phyloP scores from a whole-genome alignment of 2,113 vertebrate species.

The Oreochromis aureus region DNA sequence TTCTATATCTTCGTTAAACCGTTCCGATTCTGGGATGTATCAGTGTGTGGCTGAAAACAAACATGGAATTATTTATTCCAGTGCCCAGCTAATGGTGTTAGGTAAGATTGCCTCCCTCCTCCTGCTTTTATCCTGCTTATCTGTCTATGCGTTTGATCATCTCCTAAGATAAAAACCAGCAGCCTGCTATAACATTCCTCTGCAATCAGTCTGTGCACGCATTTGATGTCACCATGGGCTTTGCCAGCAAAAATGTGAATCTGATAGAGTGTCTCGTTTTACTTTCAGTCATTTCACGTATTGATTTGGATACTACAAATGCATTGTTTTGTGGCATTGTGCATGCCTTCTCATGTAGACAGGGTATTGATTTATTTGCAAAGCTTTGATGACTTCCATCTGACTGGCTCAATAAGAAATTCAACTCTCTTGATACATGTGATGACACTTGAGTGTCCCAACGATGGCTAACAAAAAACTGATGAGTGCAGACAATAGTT shows the following conservation, averaged over 20 bases:
- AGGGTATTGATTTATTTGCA: slow-evolving; percentile 59
- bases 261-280: slow-evolving; percentile 59
- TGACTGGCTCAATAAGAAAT: slow-evolving; percentile 39
- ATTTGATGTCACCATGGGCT: slow-evolving; percentile 45
- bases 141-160: slow-evolving; percentile 43
- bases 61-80: slow-evolving; percentile 86
- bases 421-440: slow-evolving; percentile 20
- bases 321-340: slow-evolving; percentile 33
- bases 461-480: slow-evolving; percentile 28
- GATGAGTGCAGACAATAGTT: background rate
- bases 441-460: slow-evolving; percentile 23
- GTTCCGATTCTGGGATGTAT: slow-evolving; percentile 93
- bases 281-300: slow-evolving; percentile 51
- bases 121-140: slow-evolving; percentile 44
- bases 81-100: slow-evolving; percentile 87
- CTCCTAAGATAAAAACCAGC: slow-evolving; percentile 37
- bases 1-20: slow-evolving; percentile 81
- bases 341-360: slow-evolving; percentile 54
- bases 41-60: slow-evolving; percentile 98
- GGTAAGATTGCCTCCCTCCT: slow-evolving; percentile 75
- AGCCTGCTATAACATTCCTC: slow-evolving; percentile 11
- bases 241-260: slow-evolving; percentile 44
- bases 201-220: slow-evolving; percentile 35
- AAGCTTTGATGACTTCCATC: slow-evolving; percentile 50
- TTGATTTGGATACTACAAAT: slow-evolving; percentile 58